Base-by-base conservation (phyloP, 2,113 vertebrate genomes). In the Cromileptes altivelis region DNA sequence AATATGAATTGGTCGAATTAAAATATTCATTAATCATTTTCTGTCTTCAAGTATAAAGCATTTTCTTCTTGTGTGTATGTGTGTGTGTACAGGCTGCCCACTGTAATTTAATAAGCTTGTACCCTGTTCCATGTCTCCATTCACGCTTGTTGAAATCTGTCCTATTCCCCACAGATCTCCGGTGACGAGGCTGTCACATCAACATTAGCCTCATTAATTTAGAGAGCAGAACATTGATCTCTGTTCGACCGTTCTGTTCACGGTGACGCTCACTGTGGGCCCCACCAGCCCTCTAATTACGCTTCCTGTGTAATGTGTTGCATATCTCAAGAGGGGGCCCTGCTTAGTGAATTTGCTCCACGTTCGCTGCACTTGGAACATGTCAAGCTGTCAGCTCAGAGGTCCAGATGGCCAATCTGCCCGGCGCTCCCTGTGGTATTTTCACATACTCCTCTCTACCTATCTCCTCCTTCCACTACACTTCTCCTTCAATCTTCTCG, bases 1-100 rank as follows among this genome's bases (percentile, higher is more conserved):
- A 92, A 94, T 92, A 93, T 88, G 82, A 92, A 91, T 89, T 91
- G 89, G 84, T 93, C 90, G 80, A 90, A 94, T 93, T 91, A 93
- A 95, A 95, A 92, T 84, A 88, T 87, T 88, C 85, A 88, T 89
- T 70, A 85, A 91, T 90, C 82, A 74, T 74, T 65, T 84, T 30
- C 74, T 21, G 68, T 55, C 52, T 56, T 56, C 3, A 37, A 40
- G 47, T 49, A 6, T 52, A 14, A 49, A 50, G 49, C 33, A 17
- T 67, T 61, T 42, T 61, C 18, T 68, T 23, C 11, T 3, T 53
- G 70, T 75, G 61, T 21, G 6, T 33, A 6, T 53, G 19, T 65
- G 60, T 61, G 17, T 47, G 70, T 75, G 61, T 21, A 3, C 25
- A 23, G 0, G 11, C 42, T 79, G 55, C 15, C 42, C 53, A 4